These are phyloP conservation scores for Jordanella pulchra DNA, from an alignment of 2,797 vertebrate species.

Conservation along the genomic window DNA sequence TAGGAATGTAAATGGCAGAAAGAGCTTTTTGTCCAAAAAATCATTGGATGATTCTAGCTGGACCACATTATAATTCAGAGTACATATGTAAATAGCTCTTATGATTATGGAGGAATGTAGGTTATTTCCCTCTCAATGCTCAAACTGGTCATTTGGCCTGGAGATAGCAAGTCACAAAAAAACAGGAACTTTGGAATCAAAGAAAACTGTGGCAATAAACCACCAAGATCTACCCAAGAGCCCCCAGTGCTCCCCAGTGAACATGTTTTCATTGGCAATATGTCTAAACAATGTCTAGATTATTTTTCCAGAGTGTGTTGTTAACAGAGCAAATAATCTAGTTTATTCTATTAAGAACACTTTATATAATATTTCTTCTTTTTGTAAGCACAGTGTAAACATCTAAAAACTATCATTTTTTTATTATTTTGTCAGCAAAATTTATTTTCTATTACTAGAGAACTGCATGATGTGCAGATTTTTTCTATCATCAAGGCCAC, in stretches of 20 bases:
- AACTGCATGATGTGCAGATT: conserved; percentile 1
- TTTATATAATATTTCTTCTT: no score
- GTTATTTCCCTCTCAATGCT: conserved; percentile 76
- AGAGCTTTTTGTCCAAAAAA: conserved; percentile 75
- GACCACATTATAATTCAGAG: conserved; percentile 80
- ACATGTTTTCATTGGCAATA: not conserved
- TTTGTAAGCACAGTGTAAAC: no score
- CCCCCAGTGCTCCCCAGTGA: conserved; percentile 12
- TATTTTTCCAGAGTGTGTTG: not conserved
- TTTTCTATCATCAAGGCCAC: not conserved
- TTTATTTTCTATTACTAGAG: conserved; percentile 30
- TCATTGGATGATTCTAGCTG: conserved; percentile 71
- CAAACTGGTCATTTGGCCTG: conserved; percentile 75
- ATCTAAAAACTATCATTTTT: no score
- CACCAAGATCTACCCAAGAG: conserved; percentile 37
- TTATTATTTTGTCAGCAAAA: conserved; percentile 29
- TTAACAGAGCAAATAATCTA: no score
- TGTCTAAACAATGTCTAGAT: not conserved
- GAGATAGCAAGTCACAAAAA: conserved; percentile 71
- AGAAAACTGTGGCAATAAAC: conserved; percentile 46
- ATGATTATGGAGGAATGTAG: conserved; percentile 75
- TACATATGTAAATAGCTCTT: conserved; percentile 80
- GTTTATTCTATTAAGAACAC: no score
- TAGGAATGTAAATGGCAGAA: conserved; percentile 82
- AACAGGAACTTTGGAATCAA: conserved; percentile 63